Conservation (phyloP, 2,113 vertebrate species). For the Tor tambroides region DNA sequence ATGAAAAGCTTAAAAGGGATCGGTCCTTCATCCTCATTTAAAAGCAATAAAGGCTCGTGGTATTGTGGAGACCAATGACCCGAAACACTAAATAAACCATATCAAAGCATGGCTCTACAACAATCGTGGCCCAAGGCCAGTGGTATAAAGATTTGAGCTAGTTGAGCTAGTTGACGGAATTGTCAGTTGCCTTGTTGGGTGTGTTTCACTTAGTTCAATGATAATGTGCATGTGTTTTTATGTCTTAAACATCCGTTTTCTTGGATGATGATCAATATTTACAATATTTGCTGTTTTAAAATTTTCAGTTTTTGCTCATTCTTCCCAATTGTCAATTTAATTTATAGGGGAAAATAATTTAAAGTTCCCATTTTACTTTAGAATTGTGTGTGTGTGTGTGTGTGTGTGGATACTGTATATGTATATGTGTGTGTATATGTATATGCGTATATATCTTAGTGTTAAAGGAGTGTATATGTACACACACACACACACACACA, state of each 20-base stretch:
- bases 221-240: neutral
- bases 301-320: too few species aligned
- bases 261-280: neutral
- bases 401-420: too few species aligned
- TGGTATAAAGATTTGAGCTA: neutral
- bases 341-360: too few species aligned
- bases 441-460: too few species aligned
- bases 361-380: too few species aligned
- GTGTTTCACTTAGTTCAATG: neutral
- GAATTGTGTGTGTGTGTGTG: too few species aligned
- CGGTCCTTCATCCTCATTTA: constrained; percentile 5
- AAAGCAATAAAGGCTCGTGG: neutral
- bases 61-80: constrained; percentile 34
- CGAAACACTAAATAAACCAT: constrained; percentile 44
- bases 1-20: neutral
- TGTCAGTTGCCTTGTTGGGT: neutral
- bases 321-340: neutral
- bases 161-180: neutral
- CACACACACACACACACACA: too few species aligned
- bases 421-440: too few species aligned
- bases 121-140: constrained; percentile 4
- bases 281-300: neutral
- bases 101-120: neutral
- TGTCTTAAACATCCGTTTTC: neutral
- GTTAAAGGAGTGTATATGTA: too few species aligned